Evolutionary conservation across 2,113 vertebrate species (phyloP), one percentile per base, ranked within the genome.

Genomic region (Xiphophorus maculatus): DNA sequence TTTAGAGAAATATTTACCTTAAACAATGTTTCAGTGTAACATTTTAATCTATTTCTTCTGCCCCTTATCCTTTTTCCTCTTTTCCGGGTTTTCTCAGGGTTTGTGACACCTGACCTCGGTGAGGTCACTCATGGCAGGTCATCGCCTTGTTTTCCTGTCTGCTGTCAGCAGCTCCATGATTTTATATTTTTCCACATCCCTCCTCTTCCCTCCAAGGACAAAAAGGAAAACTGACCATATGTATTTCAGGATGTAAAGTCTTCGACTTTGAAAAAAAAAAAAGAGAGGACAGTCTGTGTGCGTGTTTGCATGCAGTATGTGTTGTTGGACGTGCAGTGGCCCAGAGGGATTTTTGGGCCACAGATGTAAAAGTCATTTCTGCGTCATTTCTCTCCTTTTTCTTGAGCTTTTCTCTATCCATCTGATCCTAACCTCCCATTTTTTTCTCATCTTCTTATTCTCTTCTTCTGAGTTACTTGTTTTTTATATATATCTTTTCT

Each of bases 331-430:
- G 70, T 67, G 64, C 28, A 48, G n/a, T 69, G 29, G 77, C 84
- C 90, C 82, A 40, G 29, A 71, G 87, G 89, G 87, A 87, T 61
- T 85, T 87, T 90, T 77, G 87, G 82, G 44, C 86, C 62, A 76
- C 91, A 92, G 87, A 91, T 93, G 91, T 90, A 84, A 92, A 94
- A 93, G 84, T 83, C 64, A 90, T 94, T 91, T 75, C 71, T 88
- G 69, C 68, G 54, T 77, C 83, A 66, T 78, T 78, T 77, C 75
- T 66, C 63, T 71, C 37, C 33, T 60, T 19, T 73, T 75, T 79
- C 60, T 80, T 76, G 60, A 40, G 11, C 29, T 71, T 58, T 63
- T 9, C 51, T 77, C 42, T 17, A 27, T 35, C 13, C 1, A 30
- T 69, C 48, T 70, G 79, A 63, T 64, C 28, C 71, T 73, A 27